These are phyloP conservation scores for Papilio dardanus DNA, from an alignment of 1,140 invertebrate species.

Conservation along the genomic window DNA sequence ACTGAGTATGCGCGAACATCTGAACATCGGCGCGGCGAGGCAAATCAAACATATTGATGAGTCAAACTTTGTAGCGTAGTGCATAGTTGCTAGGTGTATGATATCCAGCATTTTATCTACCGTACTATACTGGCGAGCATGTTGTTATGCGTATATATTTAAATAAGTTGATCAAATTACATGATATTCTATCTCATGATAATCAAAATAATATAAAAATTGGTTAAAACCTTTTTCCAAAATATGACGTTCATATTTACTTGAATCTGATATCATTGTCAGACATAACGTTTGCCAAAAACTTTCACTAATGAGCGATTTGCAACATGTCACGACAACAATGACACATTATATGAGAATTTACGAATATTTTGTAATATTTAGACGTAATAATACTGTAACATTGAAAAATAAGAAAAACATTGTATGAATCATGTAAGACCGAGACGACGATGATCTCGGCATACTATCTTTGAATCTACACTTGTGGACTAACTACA, in stretches of 20 bases:
- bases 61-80: no score
- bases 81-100: no score
- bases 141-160: no score
- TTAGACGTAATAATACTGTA: not conserved
- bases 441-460: not conserved
- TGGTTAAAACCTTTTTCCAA: no score
- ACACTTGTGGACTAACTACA: not conserved
- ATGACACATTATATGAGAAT: conserved; percentile 4
- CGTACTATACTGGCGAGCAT: no score
- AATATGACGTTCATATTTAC: not conserved
- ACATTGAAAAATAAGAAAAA: not conserved
- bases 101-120: no score
- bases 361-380: conserved; percentile 11
- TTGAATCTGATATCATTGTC: not conserved
- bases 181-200: no score
- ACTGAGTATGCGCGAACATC: not conserved
- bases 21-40: no score
- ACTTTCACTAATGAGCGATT: conserved; percentile 17
- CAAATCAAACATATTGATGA: no score
- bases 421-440: not conserved
- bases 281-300: conserved; percentile 1
- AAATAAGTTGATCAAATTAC: no score
- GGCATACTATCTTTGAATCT: not conserved
- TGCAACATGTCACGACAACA: not conserved
- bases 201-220: no score